Percentiles rank a stretch among this genome's conserved stretches.
Evolutionary conservation across 1,140 invertebrate species (phyloP).

Genomic region (Drosophila melanica): DNA sequence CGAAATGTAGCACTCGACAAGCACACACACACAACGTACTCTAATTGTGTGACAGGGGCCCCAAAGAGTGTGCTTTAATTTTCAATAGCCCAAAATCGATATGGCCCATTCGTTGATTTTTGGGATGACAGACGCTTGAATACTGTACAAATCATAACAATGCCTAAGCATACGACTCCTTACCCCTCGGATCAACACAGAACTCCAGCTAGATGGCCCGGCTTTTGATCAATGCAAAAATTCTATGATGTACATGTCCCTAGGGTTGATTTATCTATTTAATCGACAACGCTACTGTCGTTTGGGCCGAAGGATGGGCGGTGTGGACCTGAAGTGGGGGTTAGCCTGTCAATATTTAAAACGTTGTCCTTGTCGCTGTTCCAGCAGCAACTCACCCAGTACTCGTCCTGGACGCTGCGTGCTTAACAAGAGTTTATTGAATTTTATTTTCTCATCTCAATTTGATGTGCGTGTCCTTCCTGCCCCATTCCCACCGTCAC

Average conservation of each 20-base stretch:
- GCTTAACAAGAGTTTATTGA: conserved; percentile 83
- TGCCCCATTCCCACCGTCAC: neutral
- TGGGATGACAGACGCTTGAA: conserved; percentile 10
- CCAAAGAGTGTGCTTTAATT: conserved; percentile 61
- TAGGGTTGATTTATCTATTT: conserved; percentile 83
- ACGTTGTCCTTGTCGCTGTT: conserved; percentile 71
- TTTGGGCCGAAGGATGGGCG: neutral
- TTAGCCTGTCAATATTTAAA: conserved; percentile 78
- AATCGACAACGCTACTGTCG: conserved; percentile 56
- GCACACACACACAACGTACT: conserved; percentile 3
- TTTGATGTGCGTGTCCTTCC: conserved; percentile 67
- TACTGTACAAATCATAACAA: conserved; percentile 62
- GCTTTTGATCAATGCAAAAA: conserved; percentile 80
- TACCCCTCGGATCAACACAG: neutral
- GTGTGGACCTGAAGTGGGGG: neutral
- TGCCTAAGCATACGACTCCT: conserved; percentile 49
- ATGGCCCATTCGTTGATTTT: conserved; percentile 46
- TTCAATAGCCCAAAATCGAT: conserved; percentile 68
- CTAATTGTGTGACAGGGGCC: conserved; percentile 33
- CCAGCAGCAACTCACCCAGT: conserved; percentile 42
- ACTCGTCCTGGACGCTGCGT: conserved; percentile 49
- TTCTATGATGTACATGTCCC: conserved; percentile 71
- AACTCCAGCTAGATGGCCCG: conserved; percentile 5
- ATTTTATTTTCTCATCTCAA: conserved; percentile 82
- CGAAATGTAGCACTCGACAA: conserved; percentile 26